These are phyloP conservation scores for Drosophila parvula DNA, from an alignment of 1,140 invertebrate genomes.

Conservation along the genomic window DNA sequence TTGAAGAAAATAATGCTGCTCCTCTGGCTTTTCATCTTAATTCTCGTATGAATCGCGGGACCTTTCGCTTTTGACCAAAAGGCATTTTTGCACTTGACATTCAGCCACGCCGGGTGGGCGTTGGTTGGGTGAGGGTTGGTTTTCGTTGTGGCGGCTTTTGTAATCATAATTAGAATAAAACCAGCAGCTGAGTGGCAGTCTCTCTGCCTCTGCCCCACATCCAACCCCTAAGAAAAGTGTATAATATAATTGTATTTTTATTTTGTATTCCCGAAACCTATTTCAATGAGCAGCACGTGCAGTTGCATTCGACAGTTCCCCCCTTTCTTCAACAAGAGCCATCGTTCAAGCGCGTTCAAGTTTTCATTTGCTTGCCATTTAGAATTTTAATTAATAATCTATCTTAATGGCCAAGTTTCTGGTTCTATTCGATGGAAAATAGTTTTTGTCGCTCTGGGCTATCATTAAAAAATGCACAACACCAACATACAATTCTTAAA, in stretches of 20 bases:
- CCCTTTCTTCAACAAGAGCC: constrained; percentile 1
- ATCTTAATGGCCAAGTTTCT: no score
- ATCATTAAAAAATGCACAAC: no score
- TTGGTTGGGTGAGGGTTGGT: constrained; percentile 21
- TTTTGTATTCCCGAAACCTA: constrained; percentile 19
- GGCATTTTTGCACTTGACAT: constrained; percentile 79
- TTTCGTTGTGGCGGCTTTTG: constrained; percentile 41
- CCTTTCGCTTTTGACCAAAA: constrained; percentile 44
- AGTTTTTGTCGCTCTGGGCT: not conserved
- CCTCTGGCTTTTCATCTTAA: constrained; percentile 3
- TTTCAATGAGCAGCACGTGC: constrained; percentile 64
- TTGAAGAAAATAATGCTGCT: constrained; percentile 15
- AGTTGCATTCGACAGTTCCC: constrained; percentile 20
- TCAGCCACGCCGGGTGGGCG: constrained; percentile 52
- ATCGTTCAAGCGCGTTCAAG: constrained; percentile 20
- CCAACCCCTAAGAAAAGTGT: constrained; percentile 26
- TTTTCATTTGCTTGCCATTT: constrained; percentile 42
- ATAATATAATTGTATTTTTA: constrained; percentile 21
- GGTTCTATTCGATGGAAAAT: not conserved
- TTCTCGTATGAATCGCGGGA: constrained; percentile 34
- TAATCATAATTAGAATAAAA: constrained; percentile 75
- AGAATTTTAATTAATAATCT: not conserved
- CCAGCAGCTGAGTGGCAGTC: constrained; percentile 62
- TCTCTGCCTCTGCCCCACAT: constrained; percentile 21
- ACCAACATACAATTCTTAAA: no score